Evolutionary conservation across 2,797 vertebrate genomes (phyloP), one percentile per base, ranked within the genome.

Genomic region (Rhyacichthys aspro): DNA sequence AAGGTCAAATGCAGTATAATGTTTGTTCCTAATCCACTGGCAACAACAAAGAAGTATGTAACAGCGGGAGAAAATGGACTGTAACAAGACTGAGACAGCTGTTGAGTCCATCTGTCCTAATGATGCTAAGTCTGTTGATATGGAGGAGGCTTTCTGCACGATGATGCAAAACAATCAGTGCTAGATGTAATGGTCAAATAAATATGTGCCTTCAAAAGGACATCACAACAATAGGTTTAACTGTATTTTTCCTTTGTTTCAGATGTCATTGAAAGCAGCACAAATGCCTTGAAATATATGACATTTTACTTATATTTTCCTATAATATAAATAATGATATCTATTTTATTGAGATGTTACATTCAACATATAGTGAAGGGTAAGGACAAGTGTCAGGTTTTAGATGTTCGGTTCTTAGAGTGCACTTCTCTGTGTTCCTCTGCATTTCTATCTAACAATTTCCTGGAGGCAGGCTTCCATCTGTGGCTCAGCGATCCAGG

Each of bases 31-130:
- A 65, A n/a, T 8, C n/a, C 1, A 45, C 47, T n/a, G 11, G 47
- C 67, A 59, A 44, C 48, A 58, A 61, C 49, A 74, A 74, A 74
- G n/a, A 68, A 38, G 11, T 15, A 15, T 60, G 53, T 52, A 71
- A 62, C 59, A 63, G 63, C 49, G 63, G 48, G 48, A 63, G 36
- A 47, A 75, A 67, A 70, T 57, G 44, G 70, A 65, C 56, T 49
- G 53, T 52, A 67, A 69, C 33, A 67, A 63, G 74, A 75, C 54
- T 55, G 43, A 58, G 69, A 16, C 76, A 80, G 70, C 59, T 81
- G 78, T 46, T 42, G 59, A 62, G 62, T 76, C 74, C 76, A 77
- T 83, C 76, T 82, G 72, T 80, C 63, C 37, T 62, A 54, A 38
- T 62, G 67, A 81, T 75, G 62, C 57, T 7, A 76, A 70, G 60